These are phyloP conservation scores for Tinea pellionella DNA, from an alignment of 2,888 invertebrate genomes.

Conservation along the genomic window DNA sequence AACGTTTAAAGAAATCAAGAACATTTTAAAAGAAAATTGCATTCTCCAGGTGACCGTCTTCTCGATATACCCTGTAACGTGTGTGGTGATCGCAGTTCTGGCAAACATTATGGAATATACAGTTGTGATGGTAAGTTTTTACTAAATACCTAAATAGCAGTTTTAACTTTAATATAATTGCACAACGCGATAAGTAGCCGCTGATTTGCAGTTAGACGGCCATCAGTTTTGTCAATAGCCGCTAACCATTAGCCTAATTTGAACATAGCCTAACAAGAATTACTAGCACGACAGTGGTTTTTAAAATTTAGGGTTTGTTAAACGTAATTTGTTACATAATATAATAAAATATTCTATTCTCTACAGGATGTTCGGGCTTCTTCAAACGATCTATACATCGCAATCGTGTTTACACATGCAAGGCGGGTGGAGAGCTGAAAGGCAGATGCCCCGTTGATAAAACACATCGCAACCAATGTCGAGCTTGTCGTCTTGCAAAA, in stretches of 20 bases:
- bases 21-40: no score
- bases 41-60: slow-evolving; percentile 86
- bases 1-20: no score
- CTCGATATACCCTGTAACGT: slow-evolving; percentile 99
- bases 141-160: no score
- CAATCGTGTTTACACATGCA: slow-evolving; percentile 96
- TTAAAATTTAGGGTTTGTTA: no score
- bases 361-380: slow-evolving; percentile 91
- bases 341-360: background rate
- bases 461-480: slow-evolving; percentile 96
- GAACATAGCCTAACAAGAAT: no score
- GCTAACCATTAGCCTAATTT: no score
- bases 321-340: no score
- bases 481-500: slow-evolving; percentile 93
- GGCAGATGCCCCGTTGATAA: slow-evolving; percentile 97
- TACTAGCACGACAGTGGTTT: no score
- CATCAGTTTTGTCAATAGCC: no score
- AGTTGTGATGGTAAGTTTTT: slow-evolving; percentile 97
- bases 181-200: no score
- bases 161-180: no score
- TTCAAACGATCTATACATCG: slow-evolving; percentile 97
- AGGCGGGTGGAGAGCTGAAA: slow-evolving; percentile 92
- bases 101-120: slow-evolving; percentile 99
- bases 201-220: no score
- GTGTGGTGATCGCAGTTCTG: slow-evolving; percentile 97